These are phyloP conservation scores for Kryptolebias marmoratus DNA, from an alignment of 2,113 vertebrate genomes.

Conservation along the genomic window DNA sequence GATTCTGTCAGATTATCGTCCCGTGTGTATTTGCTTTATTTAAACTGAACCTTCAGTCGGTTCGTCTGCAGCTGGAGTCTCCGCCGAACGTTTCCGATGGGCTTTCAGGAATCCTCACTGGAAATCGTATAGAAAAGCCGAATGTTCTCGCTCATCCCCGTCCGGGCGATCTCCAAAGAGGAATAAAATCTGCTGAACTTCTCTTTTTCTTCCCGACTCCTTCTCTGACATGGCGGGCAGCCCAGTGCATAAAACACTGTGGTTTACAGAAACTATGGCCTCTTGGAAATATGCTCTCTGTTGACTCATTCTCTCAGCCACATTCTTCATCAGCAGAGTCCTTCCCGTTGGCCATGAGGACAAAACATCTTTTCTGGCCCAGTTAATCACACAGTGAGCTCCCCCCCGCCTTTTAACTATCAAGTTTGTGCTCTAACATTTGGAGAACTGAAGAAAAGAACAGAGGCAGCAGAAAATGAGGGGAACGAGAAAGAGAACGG, in stretches of 20 bases:
- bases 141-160: slow-evolving; percentile 13
- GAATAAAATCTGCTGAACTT: slow-evolving; percentile 29
- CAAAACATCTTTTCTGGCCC: slow-evolving; percentile 57
- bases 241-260: slow-evolving; percentile 60
- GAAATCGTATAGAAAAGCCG: slow-evolving; percentile 26
- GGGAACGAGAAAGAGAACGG: slow-evolving; percentile 56
- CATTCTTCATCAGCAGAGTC: slow-evolving; percentile 69
- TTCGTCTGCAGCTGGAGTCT: background rate
- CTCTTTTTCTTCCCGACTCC: slow-evolving; percentile 25
- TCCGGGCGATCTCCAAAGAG: slow-evolving; percentile 12
- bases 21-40: slow-evolving; percentile 30
- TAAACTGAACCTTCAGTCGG: slow-evolving; percentile 9
- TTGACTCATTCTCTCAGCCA: slow-evolving; percentile 71
- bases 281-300: slow-evolving; percentile 71
- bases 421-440: slow-evolving; percentile 43
- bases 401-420: slow-evolving; percentile 43
- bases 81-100: background rate
- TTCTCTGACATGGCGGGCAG: slow-evolving; percentile 53
- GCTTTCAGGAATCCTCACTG: background rate
- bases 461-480: slow-evolving; percentile 51
- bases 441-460: slow-evolving; percentile 32
- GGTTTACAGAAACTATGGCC: slow-evolving; percentile 56
- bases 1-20: slow-evolving; percentile 48
- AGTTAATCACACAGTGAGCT: slow-evolving; percentile 40
- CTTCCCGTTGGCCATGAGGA: slow-evolving; percentile 53